Evolutionary conservation across 2,797 vertebrate species (phyloP).

Genomic region (Choloepus didactylus): DNA sequence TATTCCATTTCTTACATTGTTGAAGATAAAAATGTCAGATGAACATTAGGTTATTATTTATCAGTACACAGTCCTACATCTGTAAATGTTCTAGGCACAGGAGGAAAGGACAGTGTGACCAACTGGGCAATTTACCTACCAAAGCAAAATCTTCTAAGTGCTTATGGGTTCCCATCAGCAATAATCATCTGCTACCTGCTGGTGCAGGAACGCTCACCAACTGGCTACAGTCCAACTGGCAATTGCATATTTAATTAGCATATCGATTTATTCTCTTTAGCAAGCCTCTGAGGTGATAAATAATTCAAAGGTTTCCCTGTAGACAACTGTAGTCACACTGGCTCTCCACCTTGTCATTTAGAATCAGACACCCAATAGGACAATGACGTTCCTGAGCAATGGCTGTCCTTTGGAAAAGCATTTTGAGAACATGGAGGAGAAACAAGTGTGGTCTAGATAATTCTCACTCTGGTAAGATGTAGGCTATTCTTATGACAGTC

Average conservation of each 20-base stretch:
- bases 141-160: constrained; percentile 25
- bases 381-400: background rate
- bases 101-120: background rate
- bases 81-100: background rate
- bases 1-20: constrained; percentile 10
- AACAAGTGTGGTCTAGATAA: background rate
- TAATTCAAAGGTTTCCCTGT: constrained; percentile 74
- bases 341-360: background rate
- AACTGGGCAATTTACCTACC: constrained; percentile 50
- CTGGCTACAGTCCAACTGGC: constrained; percentile 66
- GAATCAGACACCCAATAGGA: background rate
- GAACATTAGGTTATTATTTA: constrained; percentile 11
- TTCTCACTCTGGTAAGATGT: background rate
- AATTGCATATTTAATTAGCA: constrained; percentile 79
- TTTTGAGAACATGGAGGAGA: background rate
- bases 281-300: constrained; percentile 72
- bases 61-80: background rate
- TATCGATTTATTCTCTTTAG: constrained; percentile 81
- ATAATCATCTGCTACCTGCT: constrained; percentile 78
- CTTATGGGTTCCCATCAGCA: constrained; percentile 64
- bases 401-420: background rate
- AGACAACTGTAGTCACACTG: constrained; percentile 44
- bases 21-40: background rate
- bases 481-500: background rate
- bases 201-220: constrained; percentile 68